Base-by-base conservation (phyloP, 2,888 invertebrate genomes). In the Aelia acuminata region DNA sequence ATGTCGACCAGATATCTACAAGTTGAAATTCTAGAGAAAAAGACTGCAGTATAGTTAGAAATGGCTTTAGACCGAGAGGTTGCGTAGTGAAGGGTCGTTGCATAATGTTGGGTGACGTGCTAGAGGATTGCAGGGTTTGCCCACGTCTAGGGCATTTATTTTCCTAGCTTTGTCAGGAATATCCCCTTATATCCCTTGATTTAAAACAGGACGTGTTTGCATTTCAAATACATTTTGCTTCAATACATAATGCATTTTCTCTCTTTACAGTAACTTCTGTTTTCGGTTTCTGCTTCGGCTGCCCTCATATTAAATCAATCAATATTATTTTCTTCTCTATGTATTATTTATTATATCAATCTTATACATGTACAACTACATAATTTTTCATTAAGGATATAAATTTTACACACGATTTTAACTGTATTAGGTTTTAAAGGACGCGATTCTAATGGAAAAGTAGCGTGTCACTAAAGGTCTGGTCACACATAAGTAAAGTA, bases 201-300 rank as follows among this genome's bases (percentile, higher is more conserved):
- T 57, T n/a, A n/a, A 57, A 57, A n/a, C 53, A 8, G 26, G 26
- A 26, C 53, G n/a, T n/a, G 53, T 57, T n/a, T 57, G 53, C 26
- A 57, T 57, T 57, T 26, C n/a, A 57, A 57, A 57, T 57, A 57
- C 53, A 26, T 26, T 26, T 57, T 57, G 53, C 11, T 57, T 57
- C 53, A 57, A 57, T 57, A 57, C 53, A 57, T 57, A 57, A 57
- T 57, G 26, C 53, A 57, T 57, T 57, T 57, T 26, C 26, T n/a
- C 53, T 57, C 26, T 57, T n/a, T 11, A 10, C 53, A 11, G n/a
- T 3, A 10, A 11, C 11, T 26, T 57, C 26, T n/a, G n/a, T n/a
- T 57, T 26, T 57, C 15, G n/a, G 8, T 57, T 50, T 50, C 20
- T 50, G 2, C 22, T 50, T 22, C n/a, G n/a, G n/a, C n/a, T n/a